phyloP scores from a whole-genome alignment of 2,113 vertebrate genomes.

The Chlamydotis undulata region DNA sequence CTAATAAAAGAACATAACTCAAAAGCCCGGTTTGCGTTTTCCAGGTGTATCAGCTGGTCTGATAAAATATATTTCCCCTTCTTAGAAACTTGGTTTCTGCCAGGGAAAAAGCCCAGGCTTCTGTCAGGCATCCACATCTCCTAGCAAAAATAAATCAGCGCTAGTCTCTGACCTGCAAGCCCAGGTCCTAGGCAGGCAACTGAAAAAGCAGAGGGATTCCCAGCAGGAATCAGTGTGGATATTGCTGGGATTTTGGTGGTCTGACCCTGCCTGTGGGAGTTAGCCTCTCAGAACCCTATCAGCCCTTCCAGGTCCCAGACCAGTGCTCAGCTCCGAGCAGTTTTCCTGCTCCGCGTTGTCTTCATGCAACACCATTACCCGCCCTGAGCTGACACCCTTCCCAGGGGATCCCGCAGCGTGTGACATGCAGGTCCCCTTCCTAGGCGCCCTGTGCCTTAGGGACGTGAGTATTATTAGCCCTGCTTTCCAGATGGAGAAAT shows the following conservation, averaged over 20 bases:
- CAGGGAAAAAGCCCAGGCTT: not conserved
- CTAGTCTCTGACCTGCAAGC: not conserved
- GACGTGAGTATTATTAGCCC: not conserved
- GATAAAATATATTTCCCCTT: not conserved
- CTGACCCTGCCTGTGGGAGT: not conserved
- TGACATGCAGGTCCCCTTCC: not conserved
- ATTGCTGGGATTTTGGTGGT: not conserved
- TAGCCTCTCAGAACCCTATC: not conserved
- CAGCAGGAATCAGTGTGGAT: not conserved
- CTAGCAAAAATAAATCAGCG: not conserved
- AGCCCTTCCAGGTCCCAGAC: not conserved
- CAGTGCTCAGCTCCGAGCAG: not conserved
- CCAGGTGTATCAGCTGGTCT: not conserved
- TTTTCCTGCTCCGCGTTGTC: accelerated
- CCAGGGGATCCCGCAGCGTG: accelerated
- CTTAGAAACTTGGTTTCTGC: not conserved
- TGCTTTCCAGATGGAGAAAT: not conserved
- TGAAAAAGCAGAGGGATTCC: not conserved
- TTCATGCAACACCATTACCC: not conserved
- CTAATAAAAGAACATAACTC: not conserved
- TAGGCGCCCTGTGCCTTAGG: not conserved
- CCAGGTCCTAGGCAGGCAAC: not conserved
- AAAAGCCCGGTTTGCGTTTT: not conserved
- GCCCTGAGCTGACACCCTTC: not conserved
- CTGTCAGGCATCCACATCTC: not conserved